A percentile compares a stretch with the other conserved stretches of the same genome.
Conservation (phyloP, 2,797 vertebrate species). For the Ispidina lecontei region DNA sequence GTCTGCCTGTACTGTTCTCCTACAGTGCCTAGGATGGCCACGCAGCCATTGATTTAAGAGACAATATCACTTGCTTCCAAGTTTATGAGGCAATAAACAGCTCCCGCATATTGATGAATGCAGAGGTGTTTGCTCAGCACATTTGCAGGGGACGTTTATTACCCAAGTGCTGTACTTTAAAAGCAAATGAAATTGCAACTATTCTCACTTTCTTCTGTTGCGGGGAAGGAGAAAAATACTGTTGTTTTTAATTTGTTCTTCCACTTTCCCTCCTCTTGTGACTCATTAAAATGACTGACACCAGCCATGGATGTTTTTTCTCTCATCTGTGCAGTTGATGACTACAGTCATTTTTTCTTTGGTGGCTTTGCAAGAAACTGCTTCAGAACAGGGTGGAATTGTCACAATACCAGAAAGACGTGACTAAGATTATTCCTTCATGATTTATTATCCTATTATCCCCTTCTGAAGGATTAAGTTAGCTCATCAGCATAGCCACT, state of each 20-base stretch:
- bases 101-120: slow-evolving; percentile 79
- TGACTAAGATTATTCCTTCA: slow-evolving; percentile 4
- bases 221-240: slow-evolving; percentile 36
- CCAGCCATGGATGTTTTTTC: background rate
- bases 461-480: slow-evolving; percentile 30
- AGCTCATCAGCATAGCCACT: slow-evolving; percentile 13
- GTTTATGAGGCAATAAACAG: slow-evolving; percentile 85
- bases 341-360: slow-evolving; percentile 11
- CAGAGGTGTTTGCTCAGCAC: slow-evolving; percentile 82
- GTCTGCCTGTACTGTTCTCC: slow-evolving; percentile 72
- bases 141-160: slow-evolving; percentile 76
- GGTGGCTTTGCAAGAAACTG: slow-evolving; percentile 33
- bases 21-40: slow-evolving; percentile 67
- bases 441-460: slow-evolving; percentile 45
- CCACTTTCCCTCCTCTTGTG: slow-evolving; percentile 52
- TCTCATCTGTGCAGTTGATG: background rate
- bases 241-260: slow-evolving; percentile 68
- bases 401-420: slow-evolving; percentile 42
- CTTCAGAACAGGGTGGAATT: slow-evolving; percentile 36
- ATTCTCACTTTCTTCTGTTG: slow-evolving; percentile 58
- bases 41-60: slow-evolving; percentile 79
- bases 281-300: slow-evolving; percentile 72
- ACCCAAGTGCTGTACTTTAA: slow-evolving; percentile 72
- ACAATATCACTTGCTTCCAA: slow-evolving; percentile 81
- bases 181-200: slow-evolving; percentile 75